Evolutionary conservation across 2,888 invertebrate species (phyloP), one percentile per base, ranked within the genome.

Genomic region (Andrena minutula): DNA sequence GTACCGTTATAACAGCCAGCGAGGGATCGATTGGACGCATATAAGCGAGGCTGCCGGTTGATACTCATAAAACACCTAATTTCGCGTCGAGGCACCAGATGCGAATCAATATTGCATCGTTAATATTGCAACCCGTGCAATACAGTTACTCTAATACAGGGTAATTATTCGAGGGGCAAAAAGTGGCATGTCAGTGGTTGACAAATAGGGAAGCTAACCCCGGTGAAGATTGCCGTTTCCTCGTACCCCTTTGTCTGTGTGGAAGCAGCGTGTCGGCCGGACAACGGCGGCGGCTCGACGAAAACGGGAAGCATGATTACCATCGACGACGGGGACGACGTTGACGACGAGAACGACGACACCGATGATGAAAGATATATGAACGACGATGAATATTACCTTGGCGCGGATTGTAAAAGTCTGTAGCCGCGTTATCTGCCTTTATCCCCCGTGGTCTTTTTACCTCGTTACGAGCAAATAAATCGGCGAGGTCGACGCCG

Each of bases 401-500:
- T 75, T 35, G 69, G 56, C 73, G 66, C 28, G 64, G 73, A 26
- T 41, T 56, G 69, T 65, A 66, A 81, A 76, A 81, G 41, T 79
- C 53, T 12, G 41, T 47, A n/a, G 51, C 41, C 41, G 49, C 47
- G 63, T 73, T 81, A 53, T 83, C 68, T 47, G 60, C 66, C 53
- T 72, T 75, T 58, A 75, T 71, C 64, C 56, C 73, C 61, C 41
- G 35, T 41, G 66, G 72, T 85, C 86, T 86, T 87, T 87, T 84
- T 87, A 83, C 83, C 89, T 92, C 89, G 90, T 92, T 91, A 91
- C 88, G 84, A 80, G 90, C 78, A 86, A 90, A 92, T 91, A 90
- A 92, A 92, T 92, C 88, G 90, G 77, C 84, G 85, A 88, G 89
- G 90, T 90, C 87, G 87, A 82, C 74, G 77, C 68, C 66, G 84